Conservation (phyloP, 1,140 invertebrate species). For the Heliothis subflexa region DNA sequence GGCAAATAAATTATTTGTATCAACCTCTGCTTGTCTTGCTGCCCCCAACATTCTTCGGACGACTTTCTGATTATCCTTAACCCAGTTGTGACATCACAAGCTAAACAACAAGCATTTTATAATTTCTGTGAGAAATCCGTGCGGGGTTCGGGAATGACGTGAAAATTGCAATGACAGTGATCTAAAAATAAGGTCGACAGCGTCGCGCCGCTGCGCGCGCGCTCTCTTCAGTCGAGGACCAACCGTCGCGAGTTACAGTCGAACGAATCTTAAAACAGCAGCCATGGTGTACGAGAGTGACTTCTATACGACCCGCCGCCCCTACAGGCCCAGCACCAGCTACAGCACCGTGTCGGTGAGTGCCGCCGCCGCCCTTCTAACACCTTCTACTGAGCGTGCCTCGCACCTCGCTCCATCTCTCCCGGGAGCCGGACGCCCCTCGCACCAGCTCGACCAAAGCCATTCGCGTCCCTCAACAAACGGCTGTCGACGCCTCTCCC, state of each 20-base stretch:
- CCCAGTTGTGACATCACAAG: slow-evolving; percentile 72
- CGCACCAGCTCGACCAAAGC: slow-evolving; percentile 77
- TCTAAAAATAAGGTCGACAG: slow-evolving; percentile 82
- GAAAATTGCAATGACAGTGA: slow-evolving; percentile 85
- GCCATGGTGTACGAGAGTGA: slow-evolving; percentile 96
- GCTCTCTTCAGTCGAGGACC: slow-evolving; percentile 76
- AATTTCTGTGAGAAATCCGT: slow-evolving; percentile 69
- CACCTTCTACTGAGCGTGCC: slow-evolving; percentile 68
- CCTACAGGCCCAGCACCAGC: slow-evolving; percentile 89
- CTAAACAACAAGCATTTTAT: slow-evolving; percentile 59
- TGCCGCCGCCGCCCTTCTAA: slow-evolving; percentile 81
- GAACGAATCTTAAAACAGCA: slow-evolving; percentile 77
- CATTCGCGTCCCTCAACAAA: slow-evolving; percentile 60
- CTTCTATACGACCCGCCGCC: slow-evolving; percentile 94
- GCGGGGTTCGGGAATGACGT: slow-evolving; percentile 70
- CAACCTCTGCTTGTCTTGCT: slow-evolving; percentile 27
- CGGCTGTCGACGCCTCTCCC: slow-evolving; percentile 46
- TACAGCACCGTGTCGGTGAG: slow-evolving; percentile 92
- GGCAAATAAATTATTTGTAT: neutral
- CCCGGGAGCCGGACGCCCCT: slow-evolving; percentile 82
- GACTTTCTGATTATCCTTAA: slow-evolving; percentile 75
- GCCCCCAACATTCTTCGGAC: slow-evolving; percentile 57
- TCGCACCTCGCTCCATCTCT: slow-evolving; percentile 76
- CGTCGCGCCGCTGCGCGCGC: slow-evolving; percentile 63
- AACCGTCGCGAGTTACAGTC: slow-evolving; percentile 80